Evolutionary conservation across 2,888 invertebrate species (phyloP).

Genomic region (Ornithoptera priamus): DNA sequence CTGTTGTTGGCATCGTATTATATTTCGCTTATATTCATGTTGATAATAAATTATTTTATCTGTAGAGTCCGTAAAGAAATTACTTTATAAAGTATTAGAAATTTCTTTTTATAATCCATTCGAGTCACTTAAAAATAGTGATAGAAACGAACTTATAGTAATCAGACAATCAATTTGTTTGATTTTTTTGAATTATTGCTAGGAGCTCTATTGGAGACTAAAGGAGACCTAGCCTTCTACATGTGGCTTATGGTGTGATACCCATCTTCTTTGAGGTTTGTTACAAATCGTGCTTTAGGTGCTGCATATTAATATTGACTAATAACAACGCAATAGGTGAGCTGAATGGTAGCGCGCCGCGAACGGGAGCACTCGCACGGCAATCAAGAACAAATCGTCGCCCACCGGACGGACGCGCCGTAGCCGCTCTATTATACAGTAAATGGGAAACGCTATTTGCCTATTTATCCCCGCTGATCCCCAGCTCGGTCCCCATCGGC

Average conservation of each 20-base stretch:
- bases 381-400: conserved; percentile 56
- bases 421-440: conserved; percentile 64
- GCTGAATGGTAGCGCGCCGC: conserved; percentile 11
- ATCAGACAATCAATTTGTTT: too few species aligned
- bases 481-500: conserved; percentile 39
- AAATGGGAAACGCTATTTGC: conserved; percentile 69
- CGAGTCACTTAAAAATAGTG: too few species aligned
- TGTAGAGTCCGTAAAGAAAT: not conserved
- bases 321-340: not conserved
- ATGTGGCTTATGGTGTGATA: not conserved
- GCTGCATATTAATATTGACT: not conserved
- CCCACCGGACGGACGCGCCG: conserved; percentile 56
- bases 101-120: too few species aligned
- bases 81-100: not conserved
- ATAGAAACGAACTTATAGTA: too few species aligned
- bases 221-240: too few species aligned
- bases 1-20: not conserved
- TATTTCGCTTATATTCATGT: not conserved
- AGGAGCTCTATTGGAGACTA: too few species aligned
- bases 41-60: not conserved
- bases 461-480: conserved; percentile 51
- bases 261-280: not conserved
- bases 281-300: not conserved
- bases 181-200: too few species aligned
- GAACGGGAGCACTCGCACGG: conserved; percentile 52